Evolutionary conservation across 2,888 invertebrate genomes (phyloP).

Genomic region (Dorcus hopei): DNA sequence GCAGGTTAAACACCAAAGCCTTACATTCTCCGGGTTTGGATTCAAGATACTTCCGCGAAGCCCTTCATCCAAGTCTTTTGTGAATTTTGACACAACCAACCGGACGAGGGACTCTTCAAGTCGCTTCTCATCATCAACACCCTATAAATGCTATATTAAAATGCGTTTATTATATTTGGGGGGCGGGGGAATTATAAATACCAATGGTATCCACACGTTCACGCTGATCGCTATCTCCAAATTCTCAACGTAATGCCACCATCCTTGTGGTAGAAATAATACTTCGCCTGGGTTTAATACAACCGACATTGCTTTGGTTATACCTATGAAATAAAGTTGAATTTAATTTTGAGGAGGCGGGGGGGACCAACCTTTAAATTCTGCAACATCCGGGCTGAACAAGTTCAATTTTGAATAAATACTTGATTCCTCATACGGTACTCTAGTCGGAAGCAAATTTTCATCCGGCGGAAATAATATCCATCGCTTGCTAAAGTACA

Average conservation of each 20-base stretch:
- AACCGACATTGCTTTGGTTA: conserved; percentile 50
- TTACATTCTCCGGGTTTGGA: conserved; percentile 60
- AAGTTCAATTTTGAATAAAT: conserved; percentile 84
- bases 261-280: conserved; percentile 82
- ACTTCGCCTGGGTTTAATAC: conserved; percentile 81
- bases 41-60: conserved; percentile 58
- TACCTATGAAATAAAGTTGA: conserved; percentile 23
- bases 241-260: conserved; percentile 98
- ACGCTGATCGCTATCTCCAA: conserved; percentile 64
- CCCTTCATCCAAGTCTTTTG: conserved; percentile 54
- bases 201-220: conserved; percentile 73
- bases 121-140: conserved; percentile 53
- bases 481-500: conserved; percentile 79
- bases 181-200: conserved; percentile 30
- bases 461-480: conserved; percentile 81
- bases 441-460: conserved; percentile 71
- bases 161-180: not conserved
- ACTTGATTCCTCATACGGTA: conserved; percentile 96
- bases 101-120: conserved; percentile 66
- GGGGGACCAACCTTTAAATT: conserved; percentile 50
- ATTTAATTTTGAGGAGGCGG: too few species aligned
- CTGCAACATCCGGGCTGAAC: conserved; percentile 59
- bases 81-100: conserved; percentile 61
- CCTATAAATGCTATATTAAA: conserved; percentile 31
- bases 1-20: not conserved